Conservation (phyloP, 1,140 invertebrate species). For the Drosophila albomicans region DNA sequence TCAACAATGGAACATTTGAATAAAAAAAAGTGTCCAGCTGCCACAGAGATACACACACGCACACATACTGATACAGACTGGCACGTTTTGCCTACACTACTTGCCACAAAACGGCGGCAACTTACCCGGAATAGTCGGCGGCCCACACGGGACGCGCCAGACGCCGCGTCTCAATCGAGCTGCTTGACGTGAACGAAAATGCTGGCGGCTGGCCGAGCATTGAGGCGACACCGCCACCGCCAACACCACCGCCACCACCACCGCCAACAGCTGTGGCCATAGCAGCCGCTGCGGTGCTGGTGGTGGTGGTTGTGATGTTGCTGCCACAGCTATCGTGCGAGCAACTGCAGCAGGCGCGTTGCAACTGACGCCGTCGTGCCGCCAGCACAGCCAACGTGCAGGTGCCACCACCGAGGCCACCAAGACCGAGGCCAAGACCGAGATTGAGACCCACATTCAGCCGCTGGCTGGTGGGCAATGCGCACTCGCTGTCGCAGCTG, state of each 20-base stretch:
- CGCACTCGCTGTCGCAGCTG: slow-evolving; percentile 80
- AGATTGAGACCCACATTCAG: slow-evolving; percentile 28
- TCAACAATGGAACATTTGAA: slow-evolving; percentile 60
- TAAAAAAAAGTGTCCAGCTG: slow-evolving; percentile 33
- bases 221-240: slow-evolving; percentile 17
- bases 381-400: slow-evolving; percentile 64
- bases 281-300: slow-evolving; percentile 49
- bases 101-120: slow-evolving; percentile 50
- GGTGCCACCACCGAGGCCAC: slow-evolving; percentile 52
- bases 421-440: slow-evolving; percentile 47
- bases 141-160: slow-evolving; percentile 87
- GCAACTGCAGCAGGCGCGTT: slow-evolving; percentile 66
- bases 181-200: slow-evolving; percentile 81
- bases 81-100: not conserved
- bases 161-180: slow-evolving; percentile 79
- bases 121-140: slow-evolving; percentile 88
- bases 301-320: slow-evolving; percentile 54
- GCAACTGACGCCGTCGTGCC: slow-evolving; percentile 78
- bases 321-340: slow-evolving; percentile 42
- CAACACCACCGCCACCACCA: slow-evolving; percentile 31
- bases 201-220: slow-evolving; percentile 22
- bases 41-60: not conserved
- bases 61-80: too few species aligned
- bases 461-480: slow-evolving; percentile 28
- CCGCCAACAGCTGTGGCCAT: slow-evolving; percentile 35